Base-by-base conservation (phyloP, 1,140 invertebrate species). In the Anastrepha ludens region DNA sequence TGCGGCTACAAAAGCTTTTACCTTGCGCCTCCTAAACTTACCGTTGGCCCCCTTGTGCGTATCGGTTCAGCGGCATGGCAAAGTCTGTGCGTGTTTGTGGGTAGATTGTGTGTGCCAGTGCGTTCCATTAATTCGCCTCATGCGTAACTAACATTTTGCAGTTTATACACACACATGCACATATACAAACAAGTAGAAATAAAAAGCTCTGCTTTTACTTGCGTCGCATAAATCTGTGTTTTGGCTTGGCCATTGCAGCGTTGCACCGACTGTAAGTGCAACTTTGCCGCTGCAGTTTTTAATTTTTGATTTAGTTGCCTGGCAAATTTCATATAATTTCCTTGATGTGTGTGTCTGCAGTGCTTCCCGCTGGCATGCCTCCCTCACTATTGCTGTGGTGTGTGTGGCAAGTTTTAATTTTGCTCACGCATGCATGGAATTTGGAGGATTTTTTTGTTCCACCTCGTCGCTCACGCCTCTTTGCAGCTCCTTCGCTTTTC, bases 321-420 rank as follows among this genome's bases (percentile, higher is more conserved):
- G 44, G 74, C 74, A 29, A 81, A 81, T 55, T 81, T 55, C 47
- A 81, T 81, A 81, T 55, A 81, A 81, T 81, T 81, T 81, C 47
- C n/a, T 55, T 81, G 17, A 7, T 55, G 74, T 81, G n/a, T 81
- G 47, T 55, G n/a, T n/a, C 29, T 29, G 29, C 29, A 29, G 74
- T 29, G 55, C 9, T 29, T 9, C 74, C 6, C 44, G n/a, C 47
- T 11, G 17, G 15, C 15, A 9, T 20, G 3, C 17, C n/a, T 7
- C 70, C 70, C 47, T 17, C 41, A 44, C 4, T 15, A 47, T 3
- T 39, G 17, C 17, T 47, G 60, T 62, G 15, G 15, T 55, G 17
- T 55, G 44, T 81, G n/a, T n/a, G 17, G 74, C 74, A 81, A 81
- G 74, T 81, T 81, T 81, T 81, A 81, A 81, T 81, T 81, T 81